Base-by-base conservation (phyloP, 2,113 vertebrate species). In the Poecilia latipinna region DNA sequence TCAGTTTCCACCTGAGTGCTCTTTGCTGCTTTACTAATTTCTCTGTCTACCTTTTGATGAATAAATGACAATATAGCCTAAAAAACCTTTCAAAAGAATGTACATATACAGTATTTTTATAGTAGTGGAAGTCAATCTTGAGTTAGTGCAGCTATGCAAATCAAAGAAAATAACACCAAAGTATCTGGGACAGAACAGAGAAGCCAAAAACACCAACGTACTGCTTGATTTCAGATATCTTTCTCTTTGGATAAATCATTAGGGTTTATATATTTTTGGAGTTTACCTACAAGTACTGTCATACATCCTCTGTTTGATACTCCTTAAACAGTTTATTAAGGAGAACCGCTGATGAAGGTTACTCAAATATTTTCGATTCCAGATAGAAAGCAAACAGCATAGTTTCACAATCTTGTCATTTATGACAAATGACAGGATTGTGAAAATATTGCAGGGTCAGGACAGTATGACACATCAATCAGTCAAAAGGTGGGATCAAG, bases 401-500 rank as follows among this genome's bases (percentile, higher is more conserved):
- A 19, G 4, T 48, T 19, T 19, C 44, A 19, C 13, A 19, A 48
- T 17, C 13, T 4, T 19, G 44, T 72, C 44, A 0, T 33, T 77
- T 29, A 66, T 54, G 22, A n/a, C 66, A 15, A 54, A 19, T 75
- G 77, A 74, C 64, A 81, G 7, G 4, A 61, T 8, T 48, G 44
- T 73, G 68, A 69, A 57, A 75, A 63, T 1, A 37, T 68, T 3
- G 0, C 26, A 51, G 17, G 71, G 79, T 80, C 78, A 54, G 69
- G 68, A 51, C 82, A 33, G 0, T 10, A 3, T 79, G 78, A 88
- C 88, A 83, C 77, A 82, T 72, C 12, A 54, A 4, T 66, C 13
- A 63, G 61, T 61, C 8, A 17, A 37, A 28, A 0, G 4, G 26
- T 24, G 1, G 10, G 32, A 67, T 61, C 28, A 32, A 2, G 17